Evolutionary conservation across 2,113 vertebrate genomes (phyloP).

Genomic region (Melanostigma gelatinosum): DNA sequence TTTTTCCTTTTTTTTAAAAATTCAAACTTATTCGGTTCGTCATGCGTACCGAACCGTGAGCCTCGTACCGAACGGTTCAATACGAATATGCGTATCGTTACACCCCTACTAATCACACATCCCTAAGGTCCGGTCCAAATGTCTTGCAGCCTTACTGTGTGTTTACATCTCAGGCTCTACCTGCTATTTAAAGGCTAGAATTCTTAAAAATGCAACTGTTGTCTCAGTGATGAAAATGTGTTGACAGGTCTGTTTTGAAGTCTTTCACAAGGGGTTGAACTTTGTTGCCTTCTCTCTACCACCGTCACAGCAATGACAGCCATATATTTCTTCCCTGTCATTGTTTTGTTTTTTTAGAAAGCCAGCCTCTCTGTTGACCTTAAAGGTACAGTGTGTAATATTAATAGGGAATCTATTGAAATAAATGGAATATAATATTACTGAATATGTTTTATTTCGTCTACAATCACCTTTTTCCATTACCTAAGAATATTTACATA

Average conservation of each 20-base stretch:
- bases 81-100: no score
- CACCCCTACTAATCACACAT: background rate
- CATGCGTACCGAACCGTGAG: no score
- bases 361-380: background rate
- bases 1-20: no score
- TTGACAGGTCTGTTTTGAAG: background rate
- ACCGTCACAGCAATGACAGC: constrained; percentile 6
- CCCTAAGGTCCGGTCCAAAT: background rate
- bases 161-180: background rate
- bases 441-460: background rate
- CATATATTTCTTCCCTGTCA: background rate
- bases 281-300: background rate
- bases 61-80: no score
- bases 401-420: background rate
- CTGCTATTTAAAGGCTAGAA: background rate
- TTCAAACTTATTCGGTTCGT: no score
- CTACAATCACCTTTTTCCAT: background rate
- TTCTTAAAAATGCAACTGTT: background rate
- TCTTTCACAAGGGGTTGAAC: background rate
- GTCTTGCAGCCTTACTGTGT: background rate
- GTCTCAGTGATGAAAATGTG: background rate
- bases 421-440: background rate
- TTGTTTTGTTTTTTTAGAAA: background rate
- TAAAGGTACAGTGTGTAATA: background rate
- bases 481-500: background rate